Conservation (phyloP, 2,888 invertebrate genomes). For the Chironomus riparius region DNA sequence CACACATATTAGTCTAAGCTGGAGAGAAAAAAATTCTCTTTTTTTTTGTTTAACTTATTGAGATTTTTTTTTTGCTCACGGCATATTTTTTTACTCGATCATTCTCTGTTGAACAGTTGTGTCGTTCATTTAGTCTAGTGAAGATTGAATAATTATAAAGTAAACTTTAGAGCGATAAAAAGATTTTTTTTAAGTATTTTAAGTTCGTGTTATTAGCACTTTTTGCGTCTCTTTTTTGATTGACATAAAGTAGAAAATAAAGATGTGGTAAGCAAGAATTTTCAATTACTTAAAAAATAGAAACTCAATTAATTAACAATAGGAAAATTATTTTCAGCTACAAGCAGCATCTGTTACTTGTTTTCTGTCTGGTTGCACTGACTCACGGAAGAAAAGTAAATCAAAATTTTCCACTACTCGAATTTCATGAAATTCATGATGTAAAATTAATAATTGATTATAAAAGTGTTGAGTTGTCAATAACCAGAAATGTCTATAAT, state of each 20-base stretch:
- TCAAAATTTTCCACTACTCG: not conserved
- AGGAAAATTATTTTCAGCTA: not conserved
- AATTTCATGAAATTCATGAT: not conserved
- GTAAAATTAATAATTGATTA: not conserved
- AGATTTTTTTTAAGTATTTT: not conserved
- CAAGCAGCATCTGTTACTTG: not conserved
- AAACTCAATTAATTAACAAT: not conserved
- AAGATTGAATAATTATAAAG: no score
- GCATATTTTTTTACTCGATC: no score
- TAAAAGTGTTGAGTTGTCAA: not conserved
- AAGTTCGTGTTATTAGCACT: not conserved
- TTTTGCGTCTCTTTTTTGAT: not conserved
- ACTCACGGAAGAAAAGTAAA: not conserved
- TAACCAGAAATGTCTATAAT: not conserved
- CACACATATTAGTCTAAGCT: no score
- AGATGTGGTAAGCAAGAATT: not conserved
- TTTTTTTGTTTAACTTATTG: no score
- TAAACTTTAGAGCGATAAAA: not conserved
- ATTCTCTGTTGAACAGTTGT: no score
- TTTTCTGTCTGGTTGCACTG: not conserved
- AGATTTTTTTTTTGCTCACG: no score
- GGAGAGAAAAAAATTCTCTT: no score
- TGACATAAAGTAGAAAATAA: not conserved
- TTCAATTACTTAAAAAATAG: not conserved
- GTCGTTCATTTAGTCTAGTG: no score